phyloP scores from a whole-genome alignment of 2,888 invertebrate species.

The Altica lythri region DNA sequence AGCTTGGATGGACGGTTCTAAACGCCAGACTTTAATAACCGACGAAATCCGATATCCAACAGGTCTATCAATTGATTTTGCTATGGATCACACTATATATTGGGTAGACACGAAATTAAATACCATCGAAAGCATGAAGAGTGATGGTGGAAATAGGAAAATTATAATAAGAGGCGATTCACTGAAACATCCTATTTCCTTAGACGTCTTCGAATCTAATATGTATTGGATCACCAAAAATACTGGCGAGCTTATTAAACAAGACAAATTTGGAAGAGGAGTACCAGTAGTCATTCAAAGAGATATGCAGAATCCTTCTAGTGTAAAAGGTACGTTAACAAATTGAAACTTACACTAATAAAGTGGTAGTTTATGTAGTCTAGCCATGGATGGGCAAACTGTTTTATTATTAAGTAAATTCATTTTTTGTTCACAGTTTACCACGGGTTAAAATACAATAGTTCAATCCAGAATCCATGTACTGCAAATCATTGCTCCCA shows the following conservation, averaged over 20 bases:
- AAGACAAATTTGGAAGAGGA: conserved; percentile 97
- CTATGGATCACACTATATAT: conserved; percentile 87
- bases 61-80: conserved; percentile 87
- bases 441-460: conserved; percentile 83
- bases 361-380: too few relatives aligned
- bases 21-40: conserved; percentile 78
- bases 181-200: conserved; percentile 78
- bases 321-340: conserved; percentile 70
- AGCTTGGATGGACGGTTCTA: conserved; percentile 96
- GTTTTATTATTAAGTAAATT: too few relatives aligned
- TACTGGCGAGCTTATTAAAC: conserved; percentile 82
- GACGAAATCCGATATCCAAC: conserved; percentile 84
- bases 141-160: conserved; percentile 78
- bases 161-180: conserved; percentile 74
- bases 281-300: conserved; percentile 82
- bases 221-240: conserved; percentile 93
- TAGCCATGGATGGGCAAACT: too few relatives aligned
- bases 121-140: conserved; percentile 82
- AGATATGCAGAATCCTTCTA: conserved; percentile 84
- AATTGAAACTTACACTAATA: not conserved
- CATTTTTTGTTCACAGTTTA: conserved; percentile 64
- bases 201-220: conserved; percentile 93
- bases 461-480: conserved; percentile 71
- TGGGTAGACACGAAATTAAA: conserved; percentile 96
- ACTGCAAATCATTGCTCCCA: conserved; percentile 81